Percentiles rank a stretch among this genome's conserved stretches.
Conservation (phyloP, 2,797 vertebrate species). For the Ispidina picta region DNA sequence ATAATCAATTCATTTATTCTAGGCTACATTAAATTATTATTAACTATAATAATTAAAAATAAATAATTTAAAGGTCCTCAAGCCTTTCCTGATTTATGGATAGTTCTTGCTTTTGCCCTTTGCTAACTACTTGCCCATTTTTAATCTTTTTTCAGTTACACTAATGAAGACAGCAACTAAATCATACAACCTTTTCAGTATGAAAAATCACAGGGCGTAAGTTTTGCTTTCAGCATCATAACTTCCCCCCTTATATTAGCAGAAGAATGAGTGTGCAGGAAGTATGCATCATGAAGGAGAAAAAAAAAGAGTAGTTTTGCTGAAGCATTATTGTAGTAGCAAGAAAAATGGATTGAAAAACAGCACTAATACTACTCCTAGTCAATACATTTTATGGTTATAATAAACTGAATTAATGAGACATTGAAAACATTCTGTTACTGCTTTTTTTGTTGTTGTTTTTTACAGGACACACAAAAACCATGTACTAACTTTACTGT, state of each 20-base stretch:
- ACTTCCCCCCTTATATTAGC: background rate
- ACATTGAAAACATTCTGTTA: slow-evolving; percentile 27
- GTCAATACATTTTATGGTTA: slow-evolving; percentile 19
- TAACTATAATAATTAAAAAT: slow-evolving; percentile 61
- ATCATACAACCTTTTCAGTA: background rate
- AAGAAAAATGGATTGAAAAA: slow-evolving; percentile 17
- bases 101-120: slow-evolving; percentile 29
- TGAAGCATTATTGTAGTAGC: slow-evolving; percentile 4
- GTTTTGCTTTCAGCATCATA: slow-evolving; percentile 22
- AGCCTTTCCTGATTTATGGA: slow-evolving; percentile 33
- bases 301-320: background rate
- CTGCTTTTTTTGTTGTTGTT: background rate
- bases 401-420: slow-evolving; percentile 59
- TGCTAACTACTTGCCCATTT: background rate
- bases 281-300: background rate
- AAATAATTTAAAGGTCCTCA: slow-evolving; percentile 53
- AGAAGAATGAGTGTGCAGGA: background rate
- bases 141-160: background rate
- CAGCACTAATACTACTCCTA: background rate
- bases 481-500: background rate
- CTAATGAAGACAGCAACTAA: slow-evolving; percentile 34
- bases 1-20: slow-evolving; percentile 60
- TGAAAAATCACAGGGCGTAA: slow-evolving; percentile 1
- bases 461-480: background rate
- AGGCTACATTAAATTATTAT: slow-evolving; percentile 63